These are phyloP conservation scores for Sebastes hubbsi DNA, from an alignment of 2,797 vertebrate species.

Conservation along the genomic window DNA sequence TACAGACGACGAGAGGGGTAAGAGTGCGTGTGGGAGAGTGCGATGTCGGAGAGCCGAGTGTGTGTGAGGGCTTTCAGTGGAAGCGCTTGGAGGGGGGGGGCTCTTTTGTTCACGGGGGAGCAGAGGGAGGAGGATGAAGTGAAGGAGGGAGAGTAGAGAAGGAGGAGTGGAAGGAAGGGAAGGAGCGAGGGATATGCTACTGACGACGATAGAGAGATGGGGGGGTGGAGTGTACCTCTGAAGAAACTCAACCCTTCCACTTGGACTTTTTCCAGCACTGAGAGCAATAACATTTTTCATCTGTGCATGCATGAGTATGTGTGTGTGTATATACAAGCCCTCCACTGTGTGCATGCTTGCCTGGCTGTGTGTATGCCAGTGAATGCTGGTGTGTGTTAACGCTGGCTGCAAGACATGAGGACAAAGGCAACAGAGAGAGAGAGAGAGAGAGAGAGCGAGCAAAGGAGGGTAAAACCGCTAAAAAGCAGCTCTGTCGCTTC, in stretches of 20 bases:
- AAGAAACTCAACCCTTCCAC: slow-evolving; percentile 78
- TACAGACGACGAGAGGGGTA: slow-evolving; percentile 60
- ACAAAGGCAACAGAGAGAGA: slow-evolving; percentile 37
- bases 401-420: slow-evolving; percentile 45
- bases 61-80: slow-evolving; percentile 72
- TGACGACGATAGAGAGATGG: not conserved
- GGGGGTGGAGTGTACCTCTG: slow-evolving; percentile 37
- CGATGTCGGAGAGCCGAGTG: slow-evolving; percentile 57
- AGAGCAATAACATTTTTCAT: slow-evolving; percentile 83
- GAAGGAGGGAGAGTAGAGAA: slow-evolving; percentile 25
- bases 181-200: slow-evolving; percentile 48
- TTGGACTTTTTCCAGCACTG: slow-evolving; percentile 80
- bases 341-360: slow-evolving; percentile 51
- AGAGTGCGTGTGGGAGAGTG: slow-evolving; percentile 62
- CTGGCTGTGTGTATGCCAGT: slow-evolving; percentile 34
- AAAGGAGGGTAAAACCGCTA: slow-evolving; percentile 21
- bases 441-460: not conserved
- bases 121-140: slow-evolving; percentile 45
- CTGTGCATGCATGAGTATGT: slow-evolving; percentile 62
- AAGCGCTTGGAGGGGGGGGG: slow-evolving; percentile 53
- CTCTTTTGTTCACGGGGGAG: slow-evolving; percentile 74
- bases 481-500: slow-evolving; percentile 36
- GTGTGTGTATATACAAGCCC: slow-evolving; percentile 53
- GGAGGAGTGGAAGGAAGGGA: slow-evolving; percentile 25
- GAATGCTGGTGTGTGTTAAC: slow-evolving; percentile 53